Evolutionary conservation across 2,888 invertebrate genomes (phyloP).

Genomic region (Loripinus fragilis): DNA sequence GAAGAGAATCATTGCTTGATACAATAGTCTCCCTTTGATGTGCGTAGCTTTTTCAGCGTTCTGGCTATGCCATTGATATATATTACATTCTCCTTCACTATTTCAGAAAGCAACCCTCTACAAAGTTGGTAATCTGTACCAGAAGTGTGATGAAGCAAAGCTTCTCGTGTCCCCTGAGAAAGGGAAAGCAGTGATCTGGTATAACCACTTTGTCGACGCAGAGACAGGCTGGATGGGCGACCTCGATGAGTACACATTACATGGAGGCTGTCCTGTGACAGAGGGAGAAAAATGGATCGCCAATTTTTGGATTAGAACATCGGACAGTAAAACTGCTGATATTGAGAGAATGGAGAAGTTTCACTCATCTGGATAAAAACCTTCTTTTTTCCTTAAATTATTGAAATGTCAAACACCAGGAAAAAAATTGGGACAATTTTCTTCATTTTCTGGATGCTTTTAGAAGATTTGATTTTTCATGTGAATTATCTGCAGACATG

Average conservation of each 20-base stretch:
- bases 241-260: conserved; percentile 65
- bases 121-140: conserved; percentile 55
- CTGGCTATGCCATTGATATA: no score
- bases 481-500: no score
- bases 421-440: no score
- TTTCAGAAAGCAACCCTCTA: conserved; percentile 38
- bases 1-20: no score
- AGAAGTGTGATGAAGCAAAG: conserved; percentile 66
- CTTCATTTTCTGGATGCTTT: no score
- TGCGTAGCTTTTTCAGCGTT: no score
- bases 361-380: neutral
- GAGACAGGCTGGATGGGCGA: conserved; percentile 73
- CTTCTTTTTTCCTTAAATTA: no score
- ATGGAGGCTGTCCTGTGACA: conserved; percentile 75
- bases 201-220: conserved; percentile 70
- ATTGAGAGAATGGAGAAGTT: conserved; percentile 60
- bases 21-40: no score
- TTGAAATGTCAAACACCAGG: no score
- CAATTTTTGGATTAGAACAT: conserved; percentile 76
- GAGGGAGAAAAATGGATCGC: conserved; percentile 76
- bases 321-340: conserved; percentile 64
- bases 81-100: no score
- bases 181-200: conserved; percentile 77
- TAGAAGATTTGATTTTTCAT: no score
- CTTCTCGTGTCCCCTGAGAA: conserved; percentile 63